A percentile compares a stretch with the other conserved stretches of the same genome.
Evolutionary conservation across 2,113 vertebrate species (phyloP).

Genomic region (Glaucidium brasilianum): DNA sequence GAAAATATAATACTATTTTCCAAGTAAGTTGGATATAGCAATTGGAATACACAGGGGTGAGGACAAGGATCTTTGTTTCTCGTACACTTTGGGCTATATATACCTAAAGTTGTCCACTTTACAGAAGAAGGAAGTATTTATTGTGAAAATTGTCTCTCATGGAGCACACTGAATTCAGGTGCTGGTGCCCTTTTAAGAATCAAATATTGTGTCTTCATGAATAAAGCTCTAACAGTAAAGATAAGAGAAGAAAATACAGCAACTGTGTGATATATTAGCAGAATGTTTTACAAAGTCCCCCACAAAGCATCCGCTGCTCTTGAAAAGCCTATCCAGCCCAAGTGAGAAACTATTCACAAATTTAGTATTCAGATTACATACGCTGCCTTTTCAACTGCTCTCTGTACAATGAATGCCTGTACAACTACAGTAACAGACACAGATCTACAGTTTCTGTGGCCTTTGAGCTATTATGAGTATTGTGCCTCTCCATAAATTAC

Average conservation of each 20-base stretch:
- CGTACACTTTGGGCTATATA: not conserved
- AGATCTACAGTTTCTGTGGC: constrained; percentile 70
- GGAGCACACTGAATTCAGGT: constrained; percentile 51
- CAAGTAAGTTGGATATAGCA: not conserved
- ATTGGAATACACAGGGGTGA: not conserved
- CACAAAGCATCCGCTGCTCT: constrained; percentile 72
- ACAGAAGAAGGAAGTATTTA: constrained; percentile 2
- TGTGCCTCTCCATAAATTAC: constrained; percentile 63
- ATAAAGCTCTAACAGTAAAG: constrained; percentile 63
- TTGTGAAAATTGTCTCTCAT: constrained; percentile 48
- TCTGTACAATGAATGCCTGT: constrained; percentile 69
- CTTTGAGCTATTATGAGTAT: constrained; percentile 60
- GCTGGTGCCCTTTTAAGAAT: constrained; percentile 63
- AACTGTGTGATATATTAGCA: constrained; percentile 65
- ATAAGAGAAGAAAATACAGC: constrained; percentile 68
- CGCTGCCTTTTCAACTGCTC: constrained; percentile 68
- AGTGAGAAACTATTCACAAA: constrained; percentile 71
- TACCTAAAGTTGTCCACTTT: not conserved
- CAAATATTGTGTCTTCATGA: constrained; percentile 63
- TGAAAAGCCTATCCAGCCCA: constrained; percentile 65
- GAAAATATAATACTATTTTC: constrained; percentile 27
- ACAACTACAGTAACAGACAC: constrained; percentile 76
- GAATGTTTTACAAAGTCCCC: constrained; percentile 71
- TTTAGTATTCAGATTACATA: constrained; percentile 76
- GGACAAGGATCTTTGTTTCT: not conserved